Evolutionary conservation across 1,140 invertebrate species (phyloP).

Genomic region (Drosophila littoralis): DNA sequence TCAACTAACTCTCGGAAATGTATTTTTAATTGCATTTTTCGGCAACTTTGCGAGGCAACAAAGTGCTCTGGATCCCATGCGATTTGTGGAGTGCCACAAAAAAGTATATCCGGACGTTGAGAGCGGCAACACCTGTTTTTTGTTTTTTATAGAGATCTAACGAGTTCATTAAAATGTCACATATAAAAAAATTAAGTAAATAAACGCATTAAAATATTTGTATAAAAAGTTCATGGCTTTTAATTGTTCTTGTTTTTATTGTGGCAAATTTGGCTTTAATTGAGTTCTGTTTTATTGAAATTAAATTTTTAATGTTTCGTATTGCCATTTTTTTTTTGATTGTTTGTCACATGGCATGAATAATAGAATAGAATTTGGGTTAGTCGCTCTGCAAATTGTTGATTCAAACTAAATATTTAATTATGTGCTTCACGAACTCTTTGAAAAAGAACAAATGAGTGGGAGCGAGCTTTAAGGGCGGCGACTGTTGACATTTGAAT

Average conservation of each 20-base stretch:
- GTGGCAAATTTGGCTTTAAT: conserved; percentile 58
- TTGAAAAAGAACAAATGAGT: not conserved
- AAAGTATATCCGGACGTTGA: conserved; percentile 29
- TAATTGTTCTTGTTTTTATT: conserved; percentile 27
- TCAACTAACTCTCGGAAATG: conserved; percentile 27
- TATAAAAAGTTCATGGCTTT: conserved; percentile 15
- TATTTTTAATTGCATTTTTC: conserved; percentile 46
- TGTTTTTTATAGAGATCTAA: conserved; percentile 41
- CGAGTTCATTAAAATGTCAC: conserved; percentile 69
- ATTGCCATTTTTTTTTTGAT: conserved; percentile 8
- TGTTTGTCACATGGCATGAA: conserved; percentile 37
- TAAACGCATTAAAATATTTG: not conserved
- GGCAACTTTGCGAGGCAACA: not conserved
- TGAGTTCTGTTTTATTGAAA: conserved; percentile 70
- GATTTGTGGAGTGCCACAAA: conserved; percentile 47
- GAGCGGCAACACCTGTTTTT: conserved; percentile 25
- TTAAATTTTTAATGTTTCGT: conserved; percentile 67
- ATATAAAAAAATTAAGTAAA: conserved; percentile 23
- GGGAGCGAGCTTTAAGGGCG: conserved; percentile 1
- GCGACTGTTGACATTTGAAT: conserved; percentile 35
- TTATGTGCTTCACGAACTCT: conserved; percentile 25
- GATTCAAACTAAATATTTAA: conserved; percentile 49
- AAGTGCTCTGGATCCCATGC: conserved; percentile 2
- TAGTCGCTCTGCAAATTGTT: conserved; percentile 32
- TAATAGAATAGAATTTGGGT: conserved; percentile 50